These are phyloP conservation scores for Zosterops lateralis DNA, from an alignment of 2,113 vertebrate species.

Conservation along the genomic window DNA sequence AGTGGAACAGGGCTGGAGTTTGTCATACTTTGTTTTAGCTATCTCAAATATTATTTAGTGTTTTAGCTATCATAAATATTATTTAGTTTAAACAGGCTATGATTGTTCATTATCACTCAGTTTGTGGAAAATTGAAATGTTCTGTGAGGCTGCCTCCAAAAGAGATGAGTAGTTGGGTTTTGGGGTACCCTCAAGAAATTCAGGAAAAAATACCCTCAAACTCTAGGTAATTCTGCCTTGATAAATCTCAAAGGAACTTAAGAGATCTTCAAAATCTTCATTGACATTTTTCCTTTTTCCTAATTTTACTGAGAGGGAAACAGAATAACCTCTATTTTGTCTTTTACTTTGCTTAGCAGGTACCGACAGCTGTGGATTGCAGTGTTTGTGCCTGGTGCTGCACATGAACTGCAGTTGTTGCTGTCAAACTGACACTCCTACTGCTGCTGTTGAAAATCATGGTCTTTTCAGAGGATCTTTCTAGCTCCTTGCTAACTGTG, in stretches of 20 bases:
- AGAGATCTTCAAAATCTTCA: background rate
- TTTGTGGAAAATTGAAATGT: background rate
- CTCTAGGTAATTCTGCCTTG: accelerated
- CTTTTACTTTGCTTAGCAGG: background rate
- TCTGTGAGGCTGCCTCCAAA: background rate
- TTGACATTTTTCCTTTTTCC: background rate
- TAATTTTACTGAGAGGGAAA: background rate
- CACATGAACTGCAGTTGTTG: background rate
- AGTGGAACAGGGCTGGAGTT: background rate
- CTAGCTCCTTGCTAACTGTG: background rate
- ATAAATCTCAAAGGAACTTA: background rate
- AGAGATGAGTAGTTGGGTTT: background rate
- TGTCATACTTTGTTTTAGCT: background rate
- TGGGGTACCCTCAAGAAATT: background rate
- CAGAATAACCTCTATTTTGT: background rate
- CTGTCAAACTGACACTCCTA: no score
- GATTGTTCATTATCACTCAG: background rate
- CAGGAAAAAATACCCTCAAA: background rate
- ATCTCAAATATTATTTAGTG: background rate
- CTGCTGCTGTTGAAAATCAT: background rate
- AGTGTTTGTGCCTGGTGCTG: background rate
- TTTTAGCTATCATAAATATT: background rate
- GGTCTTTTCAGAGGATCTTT: background rate
- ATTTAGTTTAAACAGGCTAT: background rate
- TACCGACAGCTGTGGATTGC: background rate